phyloP scores from a whole-genome alignment of 2,113 vertebrate species.

The Pomatorhinus ruficollis region DNA sequence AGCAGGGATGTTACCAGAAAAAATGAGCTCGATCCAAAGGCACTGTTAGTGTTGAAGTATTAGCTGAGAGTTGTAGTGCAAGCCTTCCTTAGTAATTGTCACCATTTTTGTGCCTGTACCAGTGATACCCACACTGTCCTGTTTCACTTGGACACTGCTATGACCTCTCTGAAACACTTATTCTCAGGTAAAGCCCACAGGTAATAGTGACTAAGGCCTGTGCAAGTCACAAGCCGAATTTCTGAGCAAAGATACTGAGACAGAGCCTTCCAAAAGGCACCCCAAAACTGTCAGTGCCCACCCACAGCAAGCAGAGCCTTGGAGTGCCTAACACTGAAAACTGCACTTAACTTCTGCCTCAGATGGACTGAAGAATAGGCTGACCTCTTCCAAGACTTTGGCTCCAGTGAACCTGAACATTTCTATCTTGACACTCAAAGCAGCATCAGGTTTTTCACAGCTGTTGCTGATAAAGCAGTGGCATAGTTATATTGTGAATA shows the following conservation, averaged over 20 bases:
- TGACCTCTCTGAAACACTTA: neutral
- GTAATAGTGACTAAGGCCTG: fast-evolving
- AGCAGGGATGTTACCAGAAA: constrained; percentile 56
- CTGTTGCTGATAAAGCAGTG: neutral
- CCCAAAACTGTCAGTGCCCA: neutral
- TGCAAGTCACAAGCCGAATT: neutral
- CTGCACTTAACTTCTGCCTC: neutral
- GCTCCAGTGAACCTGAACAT: neutral
- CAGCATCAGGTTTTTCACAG: neutral
- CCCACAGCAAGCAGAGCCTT: neutral
- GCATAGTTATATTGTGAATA: neutral
- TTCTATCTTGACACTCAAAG: neutral
- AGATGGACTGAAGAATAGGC: neutral
- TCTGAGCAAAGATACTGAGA: neutral
- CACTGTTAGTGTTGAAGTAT: neutral
- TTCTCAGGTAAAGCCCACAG: neutral
- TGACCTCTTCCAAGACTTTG: neutral
- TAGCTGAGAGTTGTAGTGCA: neutral
- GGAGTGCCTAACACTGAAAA: neutral
- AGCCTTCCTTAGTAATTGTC: neutral
- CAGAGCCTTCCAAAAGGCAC: neutral
- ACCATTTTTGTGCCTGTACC: neutral
- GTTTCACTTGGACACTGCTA: neutral
- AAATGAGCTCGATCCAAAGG: constrained; percentile 7
- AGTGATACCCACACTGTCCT: neutral